Percentiles rank a stretch among this genome's conserved stretches.
Evolutionary conservation across 2,888 invertebrate genomes (phyloP).

Genomic region (Lasioglossum oenotherae): DNA sequence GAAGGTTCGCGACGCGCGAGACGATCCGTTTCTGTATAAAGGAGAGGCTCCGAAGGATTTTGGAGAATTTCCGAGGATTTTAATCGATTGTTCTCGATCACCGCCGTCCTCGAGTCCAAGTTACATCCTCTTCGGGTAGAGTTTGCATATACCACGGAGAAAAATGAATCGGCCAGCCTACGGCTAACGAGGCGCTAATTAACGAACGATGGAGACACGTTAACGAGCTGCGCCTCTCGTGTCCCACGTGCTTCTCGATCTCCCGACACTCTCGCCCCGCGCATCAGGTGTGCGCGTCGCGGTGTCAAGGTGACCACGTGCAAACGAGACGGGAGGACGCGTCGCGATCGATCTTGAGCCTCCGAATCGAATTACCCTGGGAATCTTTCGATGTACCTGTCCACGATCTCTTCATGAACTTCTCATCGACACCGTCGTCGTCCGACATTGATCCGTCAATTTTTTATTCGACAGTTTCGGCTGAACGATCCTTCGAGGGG

Average conservation of each 20-base stretch:
- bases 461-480: neutral
- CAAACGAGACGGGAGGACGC: conserved; percentile 46
- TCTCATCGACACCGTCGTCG: neutral
- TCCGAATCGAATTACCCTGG: conserved; percentile 35
- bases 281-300: conserved; percentile 44
- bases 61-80: neutral
- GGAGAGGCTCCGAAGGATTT: neutral
- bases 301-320: conserved; percentile 61
- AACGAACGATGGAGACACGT: conserved; percentile 49
- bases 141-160: neutral
- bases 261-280: conserved; percentile 43
- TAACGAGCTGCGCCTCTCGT: conserved; percentile 39
- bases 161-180: conserved; percentile 11
- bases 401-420: neutral
- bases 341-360: conserved; percentile 30
- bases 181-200: conserved; percentile 37
- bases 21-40: neutral
- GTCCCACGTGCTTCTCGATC: conserved; percentile 51
- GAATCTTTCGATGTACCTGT: conserved; percentile 3
- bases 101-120: neutral
- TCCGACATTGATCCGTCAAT: neutral
- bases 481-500: neutral
- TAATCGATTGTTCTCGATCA: conserved; percentile 1
- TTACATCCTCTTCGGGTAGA: neutral
- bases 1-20: neutral